Evolutionary conservation across 2,113 vertebrate species (phyloP), one percentile per base, ranked within the genome.

Genomic region (Pelmatolapia mariae): DNA sequence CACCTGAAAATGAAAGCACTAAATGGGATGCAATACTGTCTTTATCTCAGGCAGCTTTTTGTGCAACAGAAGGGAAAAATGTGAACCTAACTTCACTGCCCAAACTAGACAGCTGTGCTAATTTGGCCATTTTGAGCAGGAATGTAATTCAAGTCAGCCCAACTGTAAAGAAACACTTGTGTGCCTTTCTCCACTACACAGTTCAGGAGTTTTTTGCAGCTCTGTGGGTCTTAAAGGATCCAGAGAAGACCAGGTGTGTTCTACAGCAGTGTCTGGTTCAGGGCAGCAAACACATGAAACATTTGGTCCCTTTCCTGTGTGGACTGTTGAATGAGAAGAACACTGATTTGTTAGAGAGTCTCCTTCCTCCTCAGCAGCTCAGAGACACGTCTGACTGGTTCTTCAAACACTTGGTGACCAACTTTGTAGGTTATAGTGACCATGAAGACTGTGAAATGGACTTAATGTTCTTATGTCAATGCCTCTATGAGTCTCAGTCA

Each of bases 91-190:
- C 12, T 0, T 57, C 54, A 26, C 54, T 57, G 54, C 1, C 54
- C 0, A 57, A 57, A 0, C 7, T 57, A 1, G 22, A 26, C 0
- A 57, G 54, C 22, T 57, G 22, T 57, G 54, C 12, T 2, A 5
- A 26, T 2, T 8, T 57, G 1, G 24, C 54, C 54, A 8, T 56
- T 26, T 56, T 56, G 54, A 56, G 11, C 54, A 13, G 0, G 0
- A 0, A 0, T 52, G 0, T 19, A 0, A 56, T 15, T 57, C 54
- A 57, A 3, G 0, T 26, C 22, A 26, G 22, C 12, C 54, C 54
- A 57, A 26, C 54, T 57, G 54, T 26, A 57, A 57, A 0, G 54
- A 57, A 8, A 26, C 54, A 24, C 2, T 26, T 57, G 0, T 57
- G 54, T 29, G 24, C 54, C 7, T 57, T 57, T 57, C 54, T 57